These are phyloP conservation scores for Odontothrips loti DNA, from an alignment of 2,888 invertebrate genomes.

Conservation along the genomic window DNA sequence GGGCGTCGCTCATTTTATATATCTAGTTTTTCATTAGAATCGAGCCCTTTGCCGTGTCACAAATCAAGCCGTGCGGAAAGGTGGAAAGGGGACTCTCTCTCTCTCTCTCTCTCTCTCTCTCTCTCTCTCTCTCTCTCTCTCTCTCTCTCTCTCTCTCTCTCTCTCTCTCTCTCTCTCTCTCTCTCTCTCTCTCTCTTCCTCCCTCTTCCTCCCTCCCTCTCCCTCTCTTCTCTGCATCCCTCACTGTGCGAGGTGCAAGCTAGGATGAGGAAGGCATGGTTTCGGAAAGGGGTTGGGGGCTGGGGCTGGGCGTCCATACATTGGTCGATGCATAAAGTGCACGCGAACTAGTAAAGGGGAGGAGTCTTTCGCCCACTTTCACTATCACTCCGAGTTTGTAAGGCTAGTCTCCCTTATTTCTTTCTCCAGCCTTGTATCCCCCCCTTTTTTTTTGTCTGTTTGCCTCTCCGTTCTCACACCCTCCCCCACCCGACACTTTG, in stretches of 20 bases:
- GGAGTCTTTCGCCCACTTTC: background rate
- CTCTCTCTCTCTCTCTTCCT: too few relatives aligned
- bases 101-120: conserved; percentile 21
- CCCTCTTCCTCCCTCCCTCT: too few relatives aligned
- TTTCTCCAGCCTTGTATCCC: background rate
- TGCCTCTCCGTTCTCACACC: background rate
- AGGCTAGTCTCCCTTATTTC: background rate
- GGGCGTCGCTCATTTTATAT: too few relatives aligned
- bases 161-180: conserved; percentile 27
- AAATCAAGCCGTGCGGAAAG: too few relatives aligned
- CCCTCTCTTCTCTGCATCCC: background rate
- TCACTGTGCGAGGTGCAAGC: background rate
- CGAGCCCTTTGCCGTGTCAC: too few relatives aligned
- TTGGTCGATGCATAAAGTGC: conserved; percentile 2
- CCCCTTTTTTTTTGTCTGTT: background rate
- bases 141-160: conserved; percentile 23
- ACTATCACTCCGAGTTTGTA: conserved; percentile 16
- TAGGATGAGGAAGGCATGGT: background rate
- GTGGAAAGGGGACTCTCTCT: too few relatives aligned
- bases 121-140: conserved; percentile 28
- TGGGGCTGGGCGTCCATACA: background rate
- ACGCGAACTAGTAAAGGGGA: background rate
- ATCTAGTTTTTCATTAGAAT: too few relatives aligned
- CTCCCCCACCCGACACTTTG: background rate
- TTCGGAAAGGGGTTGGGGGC: background rate